phyloP scores from a whole-genome alignment of 2,797 vertebrate species.

The Ctenopoma kingsleyae region DNA sequence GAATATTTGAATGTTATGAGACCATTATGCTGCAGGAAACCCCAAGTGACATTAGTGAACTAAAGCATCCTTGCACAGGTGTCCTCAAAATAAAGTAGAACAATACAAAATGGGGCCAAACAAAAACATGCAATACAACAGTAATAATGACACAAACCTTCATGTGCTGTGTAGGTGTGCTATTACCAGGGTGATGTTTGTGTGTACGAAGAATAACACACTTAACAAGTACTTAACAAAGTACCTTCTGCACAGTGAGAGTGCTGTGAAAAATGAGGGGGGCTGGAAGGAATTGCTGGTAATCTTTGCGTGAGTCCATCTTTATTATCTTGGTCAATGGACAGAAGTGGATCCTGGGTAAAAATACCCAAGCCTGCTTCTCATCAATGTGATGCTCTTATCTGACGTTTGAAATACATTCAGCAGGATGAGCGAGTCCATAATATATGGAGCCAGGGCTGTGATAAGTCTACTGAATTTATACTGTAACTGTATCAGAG shows the following conservation, averaged over 20 bases:
- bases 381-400: slow-evolving; percentile 82
- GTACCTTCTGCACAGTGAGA: slow-evolving; percentile 76
- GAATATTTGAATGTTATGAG: background rate
- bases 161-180: slow-evolving; percentile 36
- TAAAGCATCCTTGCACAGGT: background rate
- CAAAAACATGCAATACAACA: slow-evolving; percentile 7
- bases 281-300: slow-evolving; percentile 59
- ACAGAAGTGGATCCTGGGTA: slow-evolving; percentile 86
- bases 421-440: slow-evolving; percentile 47
- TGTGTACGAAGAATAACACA: slow-evolving; percentile 76
- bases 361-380: slow-evolving; percentile 86
- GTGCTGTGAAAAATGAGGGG: slow-evolving; percentile 69
- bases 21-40: background rate
- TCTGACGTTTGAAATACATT: slow-evolving; percentile 80
- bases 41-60: background rate
- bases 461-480: slow-evolving; percentile 26
- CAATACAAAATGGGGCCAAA: background rate
- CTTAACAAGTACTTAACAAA: slow-evolving; percentile 86
- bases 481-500: slow-evolving; percentile 10
- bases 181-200: slow-evolving; percentile 74
- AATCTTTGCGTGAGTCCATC: slow-evolving; percentile 81
- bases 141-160: slow-evolving; percentile 3
- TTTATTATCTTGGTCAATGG: slow-evolving; percentile 83
- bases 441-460: slow-evolving; percentile 26
- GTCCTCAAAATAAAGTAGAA: background rate